A percentile compares a stretch with the other conserved stretches of the same genome.
Conservation (phyloP, 2,888 invertebrate species). For the Auanema freiburgensis region DNA sequence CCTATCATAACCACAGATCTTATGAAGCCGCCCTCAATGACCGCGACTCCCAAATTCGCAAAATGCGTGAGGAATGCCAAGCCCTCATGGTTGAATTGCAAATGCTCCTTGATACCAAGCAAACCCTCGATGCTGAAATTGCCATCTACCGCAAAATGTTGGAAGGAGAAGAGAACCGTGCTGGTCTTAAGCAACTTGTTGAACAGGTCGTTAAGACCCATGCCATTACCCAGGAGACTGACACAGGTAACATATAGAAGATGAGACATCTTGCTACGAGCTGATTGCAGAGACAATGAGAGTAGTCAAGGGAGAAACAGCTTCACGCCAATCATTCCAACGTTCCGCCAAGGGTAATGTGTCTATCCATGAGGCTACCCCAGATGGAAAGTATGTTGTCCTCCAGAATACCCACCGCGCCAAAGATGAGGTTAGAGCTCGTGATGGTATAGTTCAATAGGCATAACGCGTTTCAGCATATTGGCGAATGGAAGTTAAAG, state of each 20-base stretch:
- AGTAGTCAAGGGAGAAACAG: slow-evolving; percentile 66
- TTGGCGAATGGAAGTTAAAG: slow-evolving; percentile 65
- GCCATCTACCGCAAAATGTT: slow-evolving; percentile 70
- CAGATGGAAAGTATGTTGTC: slow-evolving; percentile 67
- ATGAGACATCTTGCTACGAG: background rate
- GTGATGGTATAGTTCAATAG: slow-evolving; percentile 29
- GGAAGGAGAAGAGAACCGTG: slow-evolving; percentile 69
- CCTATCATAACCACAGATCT: slow-evolving; percentile 27
- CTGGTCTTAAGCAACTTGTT: slow-evolving; percentile 59
- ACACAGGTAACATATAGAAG: slow-evolving; percentile 42
- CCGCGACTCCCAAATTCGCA: slow-evolving; percentile 58
- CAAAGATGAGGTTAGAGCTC: slow-evolving; percentile 58
- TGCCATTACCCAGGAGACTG: slow-evolving; percentile 52
- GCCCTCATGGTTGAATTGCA: slow-evolving; percentile 65
- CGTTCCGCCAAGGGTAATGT: slow-evolving; percentile 68
- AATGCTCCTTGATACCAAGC: slow-evolving; percentile 67
- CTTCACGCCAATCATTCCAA: slow-evolving; percentile 68
- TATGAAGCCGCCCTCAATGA: slow-evolving; percentile 65
- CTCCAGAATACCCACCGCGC: slow-evolving; percentile 66
- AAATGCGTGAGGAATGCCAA: slow-evolving; percentile 60
- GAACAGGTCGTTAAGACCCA: slow-evolving; percentile 64
- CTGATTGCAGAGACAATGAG: slow-evolving; percentile 47
- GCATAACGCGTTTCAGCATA: slow-evolving; percentile 47
- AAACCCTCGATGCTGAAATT: slow-evolving; percentile 69
- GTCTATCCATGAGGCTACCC: slow-evolving; percentile 66